Evolutionary conservation across 2,888 invertebrate species (phyloP), one percentile per base, ranked within the genome.

Genomic region (Coleophora flavipennella): DNA sequence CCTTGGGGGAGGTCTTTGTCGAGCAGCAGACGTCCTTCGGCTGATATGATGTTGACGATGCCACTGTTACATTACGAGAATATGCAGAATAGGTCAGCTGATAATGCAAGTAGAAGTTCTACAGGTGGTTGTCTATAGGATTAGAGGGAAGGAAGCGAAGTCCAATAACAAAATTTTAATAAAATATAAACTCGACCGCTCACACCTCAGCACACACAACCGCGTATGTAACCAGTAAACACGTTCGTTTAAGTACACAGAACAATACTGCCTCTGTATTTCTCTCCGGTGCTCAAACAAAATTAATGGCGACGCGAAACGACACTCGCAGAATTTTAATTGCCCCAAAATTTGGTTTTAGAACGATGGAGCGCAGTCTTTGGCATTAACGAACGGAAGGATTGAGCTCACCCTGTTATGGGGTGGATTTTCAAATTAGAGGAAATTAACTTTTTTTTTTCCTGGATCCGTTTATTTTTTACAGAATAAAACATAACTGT

Each of bases 301-400:
- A 71, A 72, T 67, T 64, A 63, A 69, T 68, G 67, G 61, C 46
- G 46, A 47, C 20, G 20, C 20, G 20, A 20, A 20, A 48, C 51
- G 54, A 61, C 60, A 63, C 57, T 55, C 43, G 47, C 50, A 45
- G 74, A 70, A 73, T 74, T 67, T 72, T 68, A 74, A 74, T 68
- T 63, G 70, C 56, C 51, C 58, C 49, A 58, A 70, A 73, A 20
- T 67, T 63, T 57, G 49, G 54, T 52, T 51, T 51, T 53, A 45
- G 50, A 49, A 45, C 50, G 57, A 55, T 56, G 53, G 51, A 6
- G 51, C 41, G 39, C 43, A 45, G 42, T 45, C 46, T 48, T 55
- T 54, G 55, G 53, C 53, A 50, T 53, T 52, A 54, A 55, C 56
- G 49, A 53, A 44, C 41, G 38, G 33, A 36, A 20, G 29, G 36